A percentile compares a stretch with the other conserved stretches of the same genome.
Evolutionary conservation across 2,888 invertebrate genomes (phyloP).

Genomic region (Dendrolimus houi): DNA sequence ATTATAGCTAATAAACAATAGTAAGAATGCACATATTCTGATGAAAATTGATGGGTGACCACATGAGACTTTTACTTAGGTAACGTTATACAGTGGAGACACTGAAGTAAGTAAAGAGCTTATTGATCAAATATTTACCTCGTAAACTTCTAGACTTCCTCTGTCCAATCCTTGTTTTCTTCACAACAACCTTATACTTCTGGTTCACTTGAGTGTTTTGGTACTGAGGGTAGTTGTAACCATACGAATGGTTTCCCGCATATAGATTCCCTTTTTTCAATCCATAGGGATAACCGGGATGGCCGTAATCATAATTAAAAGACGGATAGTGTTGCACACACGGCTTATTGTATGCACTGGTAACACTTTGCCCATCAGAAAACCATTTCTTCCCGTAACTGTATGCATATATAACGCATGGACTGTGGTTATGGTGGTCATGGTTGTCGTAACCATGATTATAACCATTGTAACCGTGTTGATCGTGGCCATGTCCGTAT

Average conservation of each 20-base stretch:
- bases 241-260: conserved; percentile 20
- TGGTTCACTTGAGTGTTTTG: conserved; percentile 45
- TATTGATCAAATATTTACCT: conserved; percentile 28
- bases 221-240: conserved; percentile 37
- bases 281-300: conserved; percentile 3
- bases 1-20: no score
- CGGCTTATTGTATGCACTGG: not conserved
- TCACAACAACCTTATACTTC: conserved; percentile 50
- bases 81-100: no score
- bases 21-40: no score
- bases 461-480: conserved; percentile 15
- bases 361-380: not conserved
- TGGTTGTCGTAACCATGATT: conserved; percentile 1
- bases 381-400: conserved; percentile 17
- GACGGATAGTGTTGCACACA: not conserved
- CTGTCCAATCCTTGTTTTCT: conserved; percentile 37
- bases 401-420: conserved; percentile 6
- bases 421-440: not conserved
- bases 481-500: conserved; percentile 24
- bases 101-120: no score
- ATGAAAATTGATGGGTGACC: no score
- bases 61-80: no score
- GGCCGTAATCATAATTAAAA: conserved; percentile 1
- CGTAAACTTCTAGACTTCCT: conserved; percentile 31
- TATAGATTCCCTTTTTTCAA: conserved; percentile 32